Evolutionary conservation across 2,888 invertebrate genomes (phyloP).

Genomic region (Lepidocyrtoides sp.): DNA sequence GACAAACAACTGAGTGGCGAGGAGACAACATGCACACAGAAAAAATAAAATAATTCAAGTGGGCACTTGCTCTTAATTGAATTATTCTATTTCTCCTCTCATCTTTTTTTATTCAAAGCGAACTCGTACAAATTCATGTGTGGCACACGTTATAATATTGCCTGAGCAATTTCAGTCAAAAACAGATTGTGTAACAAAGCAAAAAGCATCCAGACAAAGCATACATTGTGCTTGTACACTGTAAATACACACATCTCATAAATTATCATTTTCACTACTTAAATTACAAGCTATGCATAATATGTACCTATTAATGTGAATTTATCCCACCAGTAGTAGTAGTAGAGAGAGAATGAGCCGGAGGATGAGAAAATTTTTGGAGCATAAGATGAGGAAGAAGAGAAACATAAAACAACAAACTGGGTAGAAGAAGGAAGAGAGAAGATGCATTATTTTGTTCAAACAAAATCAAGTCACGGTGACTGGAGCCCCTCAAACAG

Average conservation of each 20-base stretch:
- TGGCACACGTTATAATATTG: background rate
- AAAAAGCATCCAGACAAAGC: background rate
- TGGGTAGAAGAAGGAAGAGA: background rate
- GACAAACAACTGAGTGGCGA: background rate
- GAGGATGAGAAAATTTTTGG: conserved; percentile 41
- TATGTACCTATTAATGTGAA: background rate
- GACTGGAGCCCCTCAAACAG: conserved; percentile 26
- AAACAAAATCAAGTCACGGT: conserved; percentile 38
- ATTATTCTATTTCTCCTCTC: conserved; percentile 64
- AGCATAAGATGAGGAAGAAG: conserved; percentile 35
- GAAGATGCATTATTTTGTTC: background rate
- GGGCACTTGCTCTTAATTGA: conserved; percentile 76
- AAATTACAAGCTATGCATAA: background rate
- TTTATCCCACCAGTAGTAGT: background rate
- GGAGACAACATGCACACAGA: conserved; percentile 1
- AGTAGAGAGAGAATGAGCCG: background rate
- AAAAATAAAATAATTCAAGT: conserved; percentile 65
- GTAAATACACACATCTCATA: conserved; percentile 24
- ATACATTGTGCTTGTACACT: background rate
- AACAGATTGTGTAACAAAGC: conserved; percentile 31
- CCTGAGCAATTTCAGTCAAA: conserved; percentile 25
- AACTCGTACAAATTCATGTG: conserved; percentile 46
- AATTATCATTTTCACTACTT: conserved; percentile 25
- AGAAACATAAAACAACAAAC: background rate
- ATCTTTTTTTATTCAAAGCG: conserved; percentile 30